phyloP scores from a whole-genome alignment of 2,888 invertebrate genomes.

The Omphaloscelis lunosa region DNA sequence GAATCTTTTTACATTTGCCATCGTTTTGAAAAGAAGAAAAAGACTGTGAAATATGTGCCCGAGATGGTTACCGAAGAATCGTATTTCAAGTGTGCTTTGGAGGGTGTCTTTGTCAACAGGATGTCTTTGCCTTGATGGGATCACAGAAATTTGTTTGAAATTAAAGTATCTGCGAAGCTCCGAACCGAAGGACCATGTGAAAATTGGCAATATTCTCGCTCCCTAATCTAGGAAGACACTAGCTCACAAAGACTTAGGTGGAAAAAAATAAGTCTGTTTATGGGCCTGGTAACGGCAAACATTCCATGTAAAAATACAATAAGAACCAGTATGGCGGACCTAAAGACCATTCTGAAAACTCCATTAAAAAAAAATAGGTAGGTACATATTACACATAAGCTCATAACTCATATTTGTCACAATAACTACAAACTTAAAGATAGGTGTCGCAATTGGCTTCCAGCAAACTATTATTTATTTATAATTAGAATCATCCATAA shows the following conservation, averaged over 20 bases:
- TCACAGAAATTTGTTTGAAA: neutral
- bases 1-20: neutral
- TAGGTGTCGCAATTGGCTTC: neutral
- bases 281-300: neutral
- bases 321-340: neutral
- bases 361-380: too few relatives aligned
- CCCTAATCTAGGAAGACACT: neutral
- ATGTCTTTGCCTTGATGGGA: neutral
- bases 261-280: neutral
- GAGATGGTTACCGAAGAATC: neutral
- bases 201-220: neutral
- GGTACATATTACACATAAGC: neutral
- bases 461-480: neutral
- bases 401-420: constrained; percentile 14
- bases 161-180: neutral
- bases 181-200: constrained; percentile 5
- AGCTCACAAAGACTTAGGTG: neutral
- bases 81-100: neutral
- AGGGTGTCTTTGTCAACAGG: neutral
- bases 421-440: constrained; percentile 2
- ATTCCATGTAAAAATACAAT: neutral
- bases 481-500: constrained; percentile 19
- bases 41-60: neutral
- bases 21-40: neutral
- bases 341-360: too few relatives aligned